phyloP scores from a whole-genome alignment of 2,113 vertebrate species.

The Mus musculus region DNA sequence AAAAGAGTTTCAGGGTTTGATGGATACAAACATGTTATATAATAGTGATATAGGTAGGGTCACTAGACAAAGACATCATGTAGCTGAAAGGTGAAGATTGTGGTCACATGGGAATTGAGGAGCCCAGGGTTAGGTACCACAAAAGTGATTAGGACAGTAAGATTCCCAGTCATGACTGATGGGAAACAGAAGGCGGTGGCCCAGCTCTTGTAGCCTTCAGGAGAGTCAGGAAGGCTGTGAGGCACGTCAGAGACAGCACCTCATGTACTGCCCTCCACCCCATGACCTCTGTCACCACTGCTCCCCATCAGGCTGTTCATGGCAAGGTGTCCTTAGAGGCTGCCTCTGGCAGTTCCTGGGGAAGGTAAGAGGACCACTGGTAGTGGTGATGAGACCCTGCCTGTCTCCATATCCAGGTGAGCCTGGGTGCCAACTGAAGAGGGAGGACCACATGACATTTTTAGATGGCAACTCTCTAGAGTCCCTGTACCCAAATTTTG shows the following conservation, averaged over 20 bases:
- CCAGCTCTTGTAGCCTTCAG: background rate
- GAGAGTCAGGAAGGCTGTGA: background rate
- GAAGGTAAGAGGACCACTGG: background rate
- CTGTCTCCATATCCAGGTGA: background rate
- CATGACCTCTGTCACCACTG: no score
- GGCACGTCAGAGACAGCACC: rapidly evolving
- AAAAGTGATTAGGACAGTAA: background rate
- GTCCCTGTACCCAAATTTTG: background rate
- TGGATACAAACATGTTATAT: background rate
- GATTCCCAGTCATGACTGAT: rapidly evolving
- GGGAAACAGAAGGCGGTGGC: background rate
- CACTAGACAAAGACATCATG: background rate
- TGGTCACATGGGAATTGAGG: background rate
- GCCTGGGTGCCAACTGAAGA: background rate
- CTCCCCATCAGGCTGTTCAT: background rate
- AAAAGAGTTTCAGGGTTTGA: background rate
- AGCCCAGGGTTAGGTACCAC: rapidly evolving
- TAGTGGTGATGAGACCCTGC: background rate
- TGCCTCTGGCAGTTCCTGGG: background rate
- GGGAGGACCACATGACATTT: background rate
- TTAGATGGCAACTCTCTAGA: background rate
- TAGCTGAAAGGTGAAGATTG: background rate
- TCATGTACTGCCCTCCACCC: background rate
- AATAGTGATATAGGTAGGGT: background rate
- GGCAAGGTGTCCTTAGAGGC: background rate